A percentile compares a stretch with the other conserved stretches of the same genome.
These are phyloP conservation scores for Characodon lateralis DNA, from an alignment of 2,797 vertebrate genomes.

Conservation along the genomic window DNA sequence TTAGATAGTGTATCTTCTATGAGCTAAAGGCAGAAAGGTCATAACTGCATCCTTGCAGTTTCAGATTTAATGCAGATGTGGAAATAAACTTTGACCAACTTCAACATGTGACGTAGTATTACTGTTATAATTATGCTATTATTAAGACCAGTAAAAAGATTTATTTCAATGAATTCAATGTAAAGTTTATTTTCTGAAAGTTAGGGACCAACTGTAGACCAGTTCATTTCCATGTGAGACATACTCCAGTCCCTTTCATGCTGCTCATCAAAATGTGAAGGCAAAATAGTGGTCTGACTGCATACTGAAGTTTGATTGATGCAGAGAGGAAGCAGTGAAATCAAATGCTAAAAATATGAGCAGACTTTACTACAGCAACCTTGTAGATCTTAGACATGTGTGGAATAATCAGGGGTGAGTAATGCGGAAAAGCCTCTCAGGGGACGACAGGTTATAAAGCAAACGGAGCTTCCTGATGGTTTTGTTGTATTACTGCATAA, in stretches of 20 bases:
- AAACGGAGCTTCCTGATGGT: conserved; percentile 52
- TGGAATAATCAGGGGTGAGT: conserved; percentile 37
- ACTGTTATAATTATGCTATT: background rate
- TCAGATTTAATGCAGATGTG: background rate
- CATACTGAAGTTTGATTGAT: conserved; percentile 11
- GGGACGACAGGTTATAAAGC: conserved; percentile 48
- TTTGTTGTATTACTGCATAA: conserved; percentile 41
- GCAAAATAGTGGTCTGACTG: background rate
- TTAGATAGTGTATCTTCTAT: background rate
- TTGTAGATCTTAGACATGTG: conserved; percentile 11
- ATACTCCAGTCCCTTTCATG: background rate
- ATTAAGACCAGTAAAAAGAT: background rate
- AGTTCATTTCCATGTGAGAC: background rate
- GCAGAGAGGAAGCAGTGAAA: conserved; percentile 1
- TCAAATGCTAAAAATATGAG: background rate
- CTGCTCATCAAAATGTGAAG: conserved; percentile 7
- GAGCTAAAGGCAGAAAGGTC: background rate
- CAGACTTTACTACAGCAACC: background rate
- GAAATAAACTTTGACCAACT: background rate
- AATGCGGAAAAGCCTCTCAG: conserved; percentile 44
- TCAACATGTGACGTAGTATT: background rate
- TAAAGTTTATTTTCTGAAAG: background rate
- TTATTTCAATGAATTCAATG: background rate
- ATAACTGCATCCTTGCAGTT: background rate
- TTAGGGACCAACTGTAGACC: background rate